A percentile compares a stretch with the other conserved stretches of the same genome.
Evolutionary conservation across 1,140 invertebrate genomes (phyloP).

Genomic region (Arion vulgaris): DNA sequence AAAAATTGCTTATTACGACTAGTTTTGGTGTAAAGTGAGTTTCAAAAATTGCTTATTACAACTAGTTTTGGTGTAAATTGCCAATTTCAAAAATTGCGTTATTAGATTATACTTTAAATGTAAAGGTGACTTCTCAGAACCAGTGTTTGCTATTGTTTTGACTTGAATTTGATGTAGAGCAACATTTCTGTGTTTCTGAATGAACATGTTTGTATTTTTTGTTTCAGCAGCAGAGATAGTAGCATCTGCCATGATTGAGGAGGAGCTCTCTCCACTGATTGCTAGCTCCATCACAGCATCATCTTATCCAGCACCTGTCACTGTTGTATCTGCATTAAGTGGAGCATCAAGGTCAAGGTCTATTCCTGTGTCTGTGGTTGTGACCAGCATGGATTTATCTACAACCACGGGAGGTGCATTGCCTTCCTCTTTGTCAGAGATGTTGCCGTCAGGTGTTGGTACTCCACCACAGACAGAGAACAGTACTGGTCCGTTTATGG

Average conservation of each 20-base stretch:
- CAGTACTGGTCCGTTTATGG: background rate
- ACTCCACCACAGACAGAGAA: conserved; percentile 10
- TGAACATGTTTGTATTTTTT: background rate
- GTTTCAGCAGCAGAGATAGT: conserved; percentile 35
- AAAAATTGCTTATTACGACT: too few relatives aligned
- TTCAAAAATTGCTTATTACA: too few relatives aligned
- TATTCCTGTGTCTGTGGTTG: background rate
- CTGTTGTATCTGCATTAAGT: background rate
- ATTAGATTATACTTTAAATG: too few relatives aligned
- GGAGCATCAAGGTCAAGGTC: background rate
- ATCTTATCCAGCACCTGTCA: conserved; percentile 18
- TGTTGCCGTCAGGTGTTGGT: conserved; percentile 37
- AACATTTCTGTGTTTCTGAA: too few relatives aligned
- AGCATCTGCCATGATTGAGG: conserved; percentile 36
- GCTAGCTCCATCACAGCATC: conserved; percentile 3
- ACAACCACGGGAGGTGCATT: background rate
- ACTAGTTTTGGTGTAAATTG: too few relatives aligned
- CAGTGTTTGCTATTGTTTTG: too few relatives aligned
- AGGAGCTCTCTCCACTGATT: conserved; percentile 34
- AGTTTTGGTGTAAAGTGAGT: too few relatives aligned
- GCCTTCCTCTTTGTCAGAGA: conserved; percentile 4
- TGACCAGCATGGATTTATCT: conserved; percentile 14
- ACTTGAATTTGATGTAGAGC: too few relatives aligned
- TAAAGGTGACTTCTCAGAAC: too few relatives aligned
- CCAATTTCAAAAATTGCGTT: too few relatives aligned